Percentiles rank a stretch among this genome's conserved stretches.
Evolutionary conservation across 2,888 invertebrate genomes (phyloP).

Genomic region (Macrophya annulata): DNA sequence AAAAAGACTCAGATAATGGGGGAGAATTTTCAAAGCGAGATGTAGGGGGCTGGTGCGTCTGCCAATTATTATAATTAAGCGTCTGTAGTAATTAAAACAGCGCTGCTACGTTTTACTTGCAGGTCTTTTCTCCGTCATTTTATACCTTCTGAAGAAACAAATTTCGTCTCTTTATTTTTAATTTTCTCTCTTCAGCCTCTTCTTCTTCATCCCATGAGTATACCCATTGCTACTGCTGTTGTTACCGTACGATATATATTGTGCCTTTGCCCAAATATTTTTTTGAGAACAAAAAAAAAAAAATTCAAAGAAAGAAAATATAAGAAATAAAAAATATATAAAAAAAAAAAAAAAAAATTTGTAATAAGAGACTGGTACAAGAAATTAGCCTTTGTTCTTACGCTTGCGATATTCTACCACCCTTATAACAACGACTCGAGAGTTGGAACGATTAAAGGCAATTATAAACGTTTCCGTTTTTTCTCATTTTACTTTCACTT

Average conservation of each 20-base stretch:
- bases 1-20: constrained; percentile 53
- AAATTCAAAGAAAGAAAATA: too few relatives aligned
- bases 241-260: not conserved
- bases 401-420: not conserved
- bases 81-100: constrained; percentile 69
- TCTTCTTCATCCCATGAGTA: not conserved
- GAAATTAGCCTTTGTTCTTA: constrained; percentile 8
- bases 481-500: constrained; percentile 49
- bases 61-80: constrained; percentile 69
- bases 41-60: constrained; percentile 57
- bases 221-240: not conserved
- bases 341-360: too few relatives aligned
- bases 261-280: not conserved
- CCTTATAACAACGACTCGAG: not conserved
- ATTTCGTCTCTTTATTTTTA: constrained; percentile 28
- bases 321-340: too few relatives aligned
- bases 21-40: constrained; percentile 50
- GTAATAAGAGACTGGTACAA: not conserved
- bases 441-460: constrained; percentile 14
- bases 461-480: constrained; percentile 4
- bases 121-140: constrained; percentile 20
- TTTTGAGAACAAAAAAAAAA: not conserved
- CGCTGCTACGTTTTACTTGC: constrained; percentile 58
- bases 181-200: constrained; percentile 24
- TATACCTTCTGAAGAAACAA: not conserved